Percentiles rank a stretch among this genome's conserved stretches.
Conservation (phyloP, 2,797 vertebrate species). For the Sebastes hubbsi region DNA sequence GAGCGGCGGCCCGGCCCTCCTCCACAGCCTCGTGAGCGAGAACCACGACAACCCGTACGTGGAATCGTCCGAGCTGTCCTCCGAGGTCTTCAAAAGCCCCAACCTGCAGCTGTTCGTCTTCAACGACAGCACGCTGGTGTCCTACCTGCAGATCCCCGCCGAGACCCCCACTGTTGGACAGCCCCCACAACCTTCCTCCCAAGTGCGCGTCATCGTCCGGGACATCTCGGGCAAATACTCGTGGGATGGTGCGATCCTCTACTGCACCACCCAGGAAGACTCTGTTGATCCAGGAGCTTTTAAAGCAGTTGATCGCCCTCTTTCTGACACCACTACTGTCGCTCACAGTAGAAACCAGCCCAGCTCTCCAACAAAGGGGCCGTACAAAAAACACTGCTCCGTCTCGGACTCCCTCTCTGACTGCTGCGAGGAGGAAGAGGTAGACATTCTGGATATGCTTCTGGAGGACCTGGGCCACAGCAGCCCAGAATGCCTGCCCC, state of each 20-base stretch:
- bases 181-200: constrained; percentile 74
- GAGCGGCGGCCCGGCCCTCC: constrained; percentile 91
- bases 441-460: constrained; percentile 89
- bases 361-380: constrained; percentile 48
- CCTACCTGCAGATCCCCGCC: constrained; percentile 92
- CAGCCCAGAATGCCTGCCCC: constrained; percentile 94
- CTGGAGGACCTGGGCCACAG: constrained; percentile 89
- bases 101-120: constrained; percentile 97
- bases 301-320: constrained; percentile 23
- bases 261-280: constrained; percentile 78
- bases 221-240: constrained; percentile 99
- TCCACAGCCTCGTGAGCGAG: constrained; percentile 95
- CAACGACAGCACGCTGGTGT: constrained; percentile 95
- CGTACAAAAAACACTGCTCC: constrained; percentile 35
- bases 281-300: constrained; percentile 42
- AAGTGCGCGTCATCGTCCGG: constrained; percentile 93
- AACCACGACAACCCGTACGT: constrained; percentile 93
- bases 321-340: constrained; percentile 17
- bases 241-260: constrained; percentile 93
- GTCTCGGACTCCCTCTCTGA: constrained; percentile 49
- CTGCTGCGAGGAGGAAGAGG: constrained; percentile 80
- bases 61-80: constrained; percentile 92
- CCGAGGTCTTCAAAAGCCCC: constrained; percentile 96
- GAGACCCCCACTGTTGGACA: constrained; percentile 71
- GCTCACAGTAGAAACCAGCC: constrained; percentile 45